Base-by-base conservation (phyloP, 1,140 invertebrate species). In the Drosophila nigrodunni region DNA sequence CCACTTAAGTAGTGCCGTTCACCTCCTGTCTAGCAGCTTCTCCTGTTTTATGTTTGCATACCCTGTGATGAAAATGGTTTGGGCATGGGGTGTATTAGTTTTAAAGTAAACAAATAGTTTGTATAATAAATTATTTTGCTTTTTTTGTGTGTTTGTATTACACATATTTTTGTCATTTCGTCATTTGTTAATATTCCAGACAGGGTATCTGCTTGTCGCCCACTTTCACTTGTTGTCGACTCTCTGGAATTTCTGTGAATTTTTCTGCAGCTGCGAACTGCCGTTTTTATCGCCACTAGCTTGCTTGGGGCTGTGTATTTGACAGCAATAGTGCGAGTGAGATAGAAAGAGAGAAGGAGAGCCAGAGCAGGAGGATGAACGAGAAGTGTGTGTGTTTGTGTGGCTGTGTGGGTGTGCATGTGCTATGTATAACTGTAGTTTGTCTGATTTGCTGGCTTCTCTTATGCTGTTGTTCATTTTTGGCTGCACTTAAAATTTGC, bases 1-100 rank as follows among this genome's bases (percentile, higher is more conserved):
- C 73, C 82, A 87, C 70, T 87, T 80, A 77, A 74, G 73, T 46
- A 74, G 83, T 77, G 83, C 69, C 82, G 88, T 87, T 88, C 80
- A 82, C 80, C 82, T 88, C 83, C 50, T 55, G 50, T 18, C 46
- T 58, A 73, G 54, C 54, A 52, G 39, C 70, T 54, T 59, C 70
- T 67, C 64, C 64, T 50, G 47, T 70, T 71, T 50, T 46, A 46
- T 49, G 30, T 39, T 49, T 7, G 49, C 1, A 35, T 69, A 55
- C 71, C 62, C 62, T 73, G 62, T 43, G 9, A 7, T 3, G 0
- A 5, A 58, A 30, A 25, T 10, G 7, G 30, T 11, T 21, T 21
- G 21, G 1, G 18, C 18, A 21, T 21, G 18, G 18, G 18, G 18
- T 21, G 18, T 21, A 2, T 21, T 21, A 1, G 18, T 21, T 1